Evolutionary conservation across 2,888 invertebrate species (phyloP), one percentile per base, ranked within the genome.

Genomic region (Stratiomys singularior): DNA sequence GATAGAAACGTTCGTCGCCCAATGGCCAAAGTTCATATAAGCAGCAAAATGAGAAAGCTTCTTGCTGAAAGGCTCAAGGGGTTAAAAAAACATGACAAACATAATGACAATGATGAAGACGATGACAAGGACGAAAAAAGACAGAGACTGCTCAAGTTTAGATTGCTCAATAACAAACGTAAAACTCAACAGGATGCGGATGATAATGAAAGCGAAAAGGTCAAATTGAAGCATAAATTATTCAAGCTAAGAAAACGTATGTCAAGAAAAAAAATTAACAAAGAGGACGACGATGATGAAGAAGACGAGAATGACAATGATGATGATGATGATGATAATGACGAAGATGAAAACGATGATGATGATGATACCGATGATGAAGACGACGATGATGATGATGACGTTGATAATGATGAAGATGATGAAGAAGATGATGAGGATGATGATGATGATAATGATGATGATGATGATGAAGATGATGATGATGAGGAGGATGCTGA

Each of bases 271-370:
- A 11, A 0, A 78, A 82, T 67, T 84, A 88, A 76, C 85, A 87
- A 63, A 85, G 87, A 63, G 37, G 85, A 37, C 37, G 37, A 87
- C 25, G 85, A 88, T 77, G 84, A 87, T 44, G 85, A 87, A 58
- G 86, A 89, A 46, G 86, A 88, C 64, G 87, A 88, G 80, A 86
- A 88, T 63, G 85, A 87, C 2, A 66, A 88, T 37, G 84, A 88
- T 0, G 84, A 87, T 13, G 85, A 88, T 63, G 85, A 88, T 66
- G 85, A 87, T 74, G 85, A 88, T 27, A 83, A 85, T 3, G 83
- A 86, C 27, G 82, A 84, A 15, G 44, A 79, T 76, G 85, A 87
- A 80, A 84, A 86, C 78, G 85, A 86, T 79, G 85, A 87, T 71
- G 84, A 87, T 80, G 84, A 87, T 76, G 85, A 88, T 60, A 85